phyloP scores from a whole-genome alignment of 2,113 vertebrate species.

The Trematocara stigmaticum region DNA sequence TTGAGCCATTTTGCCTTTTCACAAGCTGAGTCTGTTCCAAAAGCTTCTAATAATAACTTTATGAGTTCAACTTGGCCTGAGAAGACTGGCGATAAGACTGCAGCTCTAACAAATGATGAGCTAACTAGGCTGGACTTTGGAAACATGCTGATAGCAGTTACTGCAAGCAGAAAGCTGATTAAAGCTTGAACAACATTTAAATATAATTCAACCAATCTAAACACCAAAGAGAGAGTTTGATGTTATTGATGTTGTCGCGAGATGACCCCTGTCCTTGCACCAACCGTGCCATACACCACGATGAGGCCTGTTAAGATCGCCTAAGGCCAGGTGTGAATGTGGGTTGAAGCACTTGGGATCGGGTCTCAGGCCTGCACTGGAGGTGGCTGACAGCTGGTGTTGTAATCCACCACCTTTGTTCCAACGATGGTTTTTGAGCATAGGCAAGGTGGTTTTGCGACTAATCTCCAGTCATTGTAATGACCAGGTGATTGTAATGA shows the following conservation, averaged over 20 bases:
- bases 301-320: background rate
- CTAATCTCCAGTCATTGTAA: background rate
- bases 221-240: background rate
- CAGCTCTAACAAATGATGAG: background rate
- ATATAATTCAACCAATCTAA: background rate
- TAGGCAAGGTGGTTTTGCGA: rapidly evolving
- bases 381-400: background rate
- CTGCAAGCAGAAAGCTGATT: background rate
- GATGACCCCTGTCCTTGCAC: background rate
- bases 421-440: background rate
- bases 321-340: background rate
- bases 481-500: background rate
- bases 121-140: constrained; percentile 43
- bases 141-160: background rate
- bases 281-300: rapidly evolving
- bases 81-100: background rate
- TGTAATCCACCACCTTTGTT: rapidly evolving
- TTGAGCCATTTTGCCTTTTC: background rate
- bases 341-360: background rate
- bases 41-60: background rate
- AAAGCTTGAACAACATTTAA: constrained; percentile 15
- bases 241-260: background rate
- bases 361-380: background rate
- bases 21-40: background rate
- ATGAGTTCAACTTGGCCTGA: background rate